phyloP scores from a whole-genome alignment of 2,888 invertebrate species.

The Hetaerina titia region DNA sequence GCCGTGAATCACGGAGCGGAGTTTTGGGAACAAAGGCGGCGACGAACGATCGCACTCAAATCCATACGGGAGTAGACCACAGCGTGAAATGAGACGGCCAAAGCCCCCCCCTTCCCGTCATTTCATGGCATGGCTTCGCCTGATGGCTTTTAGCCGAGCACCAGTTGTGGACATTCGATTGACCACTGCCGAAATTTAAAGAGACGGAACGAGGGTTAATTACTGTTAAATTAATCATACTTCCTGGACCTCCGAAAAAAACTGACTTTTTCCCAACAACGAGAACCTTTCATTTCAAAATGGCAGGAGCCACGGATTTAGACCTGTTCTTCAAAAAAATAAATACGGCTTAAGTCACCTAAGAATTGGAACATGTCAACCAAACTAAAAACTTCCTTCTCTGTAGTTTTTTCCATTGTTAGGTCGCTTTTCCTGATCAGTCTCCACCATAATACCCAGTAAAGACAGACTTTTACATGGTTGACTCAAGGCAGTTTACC shows the following conservation, averaged over 20 bases:
- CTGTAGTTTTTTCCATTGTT: too few species aligned
- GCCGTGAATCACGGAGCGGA: constrained; percentile 51
- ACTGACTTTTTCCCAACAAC: neutral
- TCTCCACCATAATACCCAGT: too few species aligned
- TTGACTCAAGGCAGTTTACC: too few species aligned
- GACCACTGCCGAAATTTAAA: too few species aligned
- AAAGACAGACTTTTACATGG: too few species aligned
- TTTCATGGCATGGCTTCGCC: neutral
- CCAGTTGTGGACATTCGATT: neutral
- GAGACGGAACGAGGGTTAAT: neutral
- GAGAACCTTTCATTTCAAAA: neutral
- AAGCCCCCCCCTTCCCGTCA: neutral
- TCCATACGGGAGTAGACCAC: neutral
- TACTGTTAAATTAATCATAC: neutral
- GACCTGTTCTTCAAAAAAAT: too few species aligned
- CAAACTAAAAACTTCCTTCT: too few species aligned
- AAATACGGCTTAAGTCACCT: too few species aligned
- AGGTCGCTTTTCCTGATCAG: too few species aligned
- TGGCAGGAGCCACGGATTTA: neutral
- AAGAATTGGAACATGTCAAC: too few species aligned
- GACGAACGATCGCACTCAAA: neutral
- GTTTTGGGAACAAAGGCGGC: constrained; percentile 48
- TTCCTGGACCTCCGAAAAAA: neutral
- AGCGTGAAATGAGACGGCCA: neutral
- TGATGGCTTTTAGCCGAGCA: neutral